Evolutionary conservation across 2,888 invertebrate genomes (phyloP).

Genomic region (Ormia ochracea): DNA sequence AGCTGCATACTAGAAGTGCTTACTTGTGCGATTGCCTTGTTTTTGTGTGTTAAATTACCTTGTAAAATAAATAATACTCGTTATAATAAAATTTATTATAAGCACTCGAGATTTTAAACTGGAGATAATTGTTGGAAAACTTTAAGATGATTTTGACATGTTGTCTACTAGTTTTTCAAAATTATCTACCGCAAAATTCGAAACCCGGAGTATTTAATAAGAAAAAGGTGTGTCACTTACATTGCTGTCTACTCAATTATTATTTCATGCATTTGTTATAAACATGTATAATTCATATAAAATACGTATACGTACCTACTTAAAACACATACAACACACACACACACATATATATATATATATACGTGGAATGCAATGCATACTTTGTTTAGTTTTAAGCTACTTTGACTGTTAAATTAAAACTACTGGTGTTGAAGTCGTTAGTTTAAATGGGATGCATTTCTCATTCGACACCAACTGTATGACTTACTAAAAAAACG

Average conservation of each 20-base stretch:
- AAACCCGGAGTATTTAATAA: conserved; percentile 9
- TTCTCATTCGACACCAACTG: background rate
- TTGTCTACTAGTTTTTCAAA: conserved; percentile 38
- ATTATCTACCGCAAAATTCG: conserved; percentile 27
- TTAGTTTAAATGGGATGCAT: conserved; percentile 28
- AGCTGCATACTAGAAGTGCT: background rate
- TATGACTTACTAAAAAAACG: background rate
- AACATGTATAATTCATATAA: too few relatives aligned
- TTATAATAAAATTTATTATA: conserved; percentile 4
- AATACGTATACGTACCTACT: too few relatives aligned
- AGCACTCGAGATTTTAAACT: conserved; percentile 11
- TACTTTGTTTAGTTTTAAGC: background rate
- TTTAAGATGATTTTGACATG: conserved; percentile 43
- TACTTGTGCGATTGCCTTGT: background rate
- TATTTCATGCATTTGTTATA: conserved; percentile 24
- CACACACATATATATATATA: background rate
- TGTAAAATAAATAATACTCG: conserved; percentile 13
- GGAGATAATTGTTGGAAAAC: conserved; percentile 37
- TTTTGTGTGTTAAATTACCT: conserved; percentile 23
- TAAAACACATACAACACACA: too few relatives aligned
- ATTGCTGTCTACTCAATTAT: conserved; percentile 16
- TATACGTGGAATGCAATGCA: background rate
- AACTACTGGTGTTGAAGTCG: conserved; percentile 43
- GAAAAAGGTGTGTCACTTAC: conserved; percentile 19
- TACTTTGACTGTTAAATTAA: background rate